Conservation (phyloP, 2,888 invertebrate genomes). For the Lasioglossum malachurum region DNA sequence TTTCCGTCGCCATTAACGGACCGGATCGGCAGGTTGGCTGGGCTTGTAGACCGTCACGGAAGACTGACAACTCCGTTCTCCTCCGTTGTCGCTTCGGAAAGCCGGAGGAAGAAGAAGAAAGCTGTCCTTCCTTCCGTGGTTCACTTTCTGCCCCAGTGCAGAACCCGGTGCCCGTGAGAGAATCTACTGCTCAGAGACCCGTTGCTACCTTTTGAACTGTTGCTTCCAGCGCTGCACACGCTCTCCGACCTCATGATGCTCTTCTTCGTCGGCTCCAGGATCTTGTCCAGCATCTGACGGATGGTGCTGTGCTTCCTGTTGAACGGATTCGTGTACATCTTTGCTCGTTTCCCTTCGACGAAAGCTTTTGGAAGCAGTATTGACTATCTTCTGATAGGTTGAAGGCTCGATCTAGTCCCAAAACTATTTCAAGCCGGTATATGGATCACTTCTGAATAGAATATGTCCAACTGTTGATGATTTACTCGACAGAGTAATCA, state of each 20-base stretch:
- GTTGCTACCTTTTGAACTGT: constrained; percentile 77
- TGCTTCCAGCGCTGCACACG: constrained; percentile 79
- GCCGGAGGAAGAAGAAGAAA: constrained; percentile 26
- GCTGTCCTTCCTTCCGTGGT: constrained; percentile 4
- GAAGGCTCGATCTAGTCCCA: background rate
- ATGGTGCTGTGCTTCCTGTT: constrained; percentile 90
- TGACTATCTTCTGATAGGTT: background rate
- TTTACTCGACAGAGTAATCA: background rate
- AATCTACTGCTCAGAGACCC: constrained; percentile 70
- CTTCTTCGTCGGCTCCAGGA: constrained; percentile 86
- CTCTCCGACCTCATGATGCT: constrained; percentile 81
- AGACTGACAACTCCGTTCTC: constrained; percentile 23
- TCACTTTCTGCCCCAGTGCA: constrained; percentile 81
- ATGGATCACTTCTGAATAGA: background rate
- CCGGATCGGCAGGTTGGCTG: constrained; percentile 7
- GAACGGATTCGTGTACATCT: constrained; percentile 90
- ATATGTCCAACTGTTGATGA: background rate
- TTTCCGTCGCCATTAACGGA: background rate
- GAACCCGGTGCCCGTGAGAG: constrained; percentile 69
- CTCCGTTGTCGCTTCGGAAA: constrained; percentile 16
- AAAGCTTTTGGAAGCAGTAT: background rate
- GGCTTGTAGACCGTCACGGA: background rate
- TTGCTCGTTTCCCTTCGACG: background rate
- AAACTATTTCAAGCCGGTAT: background rate
- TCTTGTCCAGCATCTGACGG: constrained; percentile 88